A percentile compares a stretch with the other conserved stretches of the same genome.
Evolutionary conservation across 2,113 vertebrate genomes (phyloP).

Genomic region (Pandion haliaetus): DNA sequence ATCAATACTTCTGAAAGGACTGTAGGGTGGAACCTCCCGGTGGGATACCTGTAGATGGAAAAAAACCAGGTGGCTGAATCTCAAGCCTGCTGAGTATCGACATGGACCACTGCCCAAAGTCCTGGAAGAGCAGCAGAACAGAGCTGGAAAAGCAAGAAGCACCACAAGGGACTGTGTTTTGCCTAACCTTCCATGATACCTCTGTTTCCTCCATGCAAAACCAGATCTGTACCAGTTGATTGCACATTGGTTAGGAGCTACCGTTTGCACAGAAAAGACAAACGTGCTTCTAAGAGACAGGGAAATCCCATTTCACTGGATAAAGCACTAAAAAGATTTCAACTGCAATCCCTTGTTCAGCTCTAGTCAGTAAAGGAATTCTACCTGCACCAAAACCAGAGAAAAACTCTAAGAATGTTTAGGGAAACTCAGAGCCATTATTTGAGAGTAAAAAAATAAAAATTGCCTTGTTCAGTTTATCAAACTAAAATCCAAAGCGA

Average conservation of each 20-base stretch:
- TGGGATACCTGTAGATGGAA: background rate
- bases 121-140: background rate
- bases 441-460: background rate
- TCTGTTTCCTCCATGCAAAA: background rate
- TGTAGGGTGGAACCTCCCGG: background rate
- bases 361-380: background rate
- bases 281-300: background rate
- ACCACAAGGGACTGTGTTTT: background rate
- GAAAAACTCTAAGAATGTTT: background rate
- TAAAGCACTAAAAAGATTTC: background rate
- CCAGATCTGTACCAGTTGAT: background rate
- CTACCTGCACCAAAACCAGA: background rate
- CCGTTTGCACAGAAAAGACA: background rate
- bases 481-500: background rate
- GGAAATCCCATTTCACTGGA: background rate
- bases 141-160: background rate
- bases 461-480: background rate
- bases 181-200: background rate
- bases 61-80: background rate
- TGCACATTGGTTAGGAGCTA: background rate
- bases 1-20: background rate
- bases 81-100: background rate
- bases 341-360: background rate
- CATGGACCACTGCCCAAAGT: background rate
- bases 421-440: background rate